Percentiles rank a stretch among this genome's conserved stretches.
phyloP scores from a whole-genome alignment of 2,888 invertebrate species.

The Flexamia atlantica region DNA sequence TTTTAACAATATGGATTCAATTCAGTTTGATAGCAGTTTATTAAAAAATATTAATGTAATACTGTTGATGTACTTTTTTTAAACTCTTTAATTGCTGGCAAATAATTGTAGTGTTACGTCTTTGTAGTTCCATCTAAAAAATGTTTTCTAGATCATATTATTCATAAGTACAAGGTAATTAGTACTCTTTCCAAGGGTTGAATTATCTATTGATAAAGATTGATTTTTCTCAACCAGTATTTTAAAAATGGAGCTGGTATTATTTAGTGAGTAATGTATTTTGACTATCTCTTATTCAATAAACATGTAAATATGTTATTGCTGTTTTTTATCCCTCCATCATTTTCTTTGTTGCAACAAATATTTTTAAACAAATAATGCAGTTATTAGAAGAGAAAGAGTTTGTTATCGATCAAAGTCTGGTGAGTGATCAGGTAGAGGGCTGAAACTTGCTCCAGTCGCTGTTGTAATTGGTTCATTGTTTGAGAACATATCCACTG shows the following conservation, averaged over 20 bases:
- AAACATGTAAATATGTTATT: conserved; percentile 14
- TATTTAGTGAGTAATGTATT: conserved; percentile 4
- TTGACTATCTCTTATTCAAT: neutral
- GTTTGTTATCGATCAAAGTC: too few species aligned
- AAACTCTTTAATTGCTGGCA: neutral
- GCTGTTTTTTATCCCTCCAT: neutral
- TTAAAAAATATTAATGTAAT: neutral
- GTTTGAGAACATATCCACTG: too few species aligned
- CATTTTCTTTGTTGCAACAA: too few species aligned
- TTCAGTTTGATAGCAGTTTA: too few species aligned
- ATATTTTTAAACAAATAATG: too few species aligned
- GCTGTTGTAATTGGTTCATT: too few species aligned
- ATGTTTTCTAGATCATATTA: neutral
- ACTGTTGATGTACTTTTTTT: neutral
- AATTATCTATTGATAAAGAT: neutral
- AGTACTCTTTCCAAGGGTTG: neutral
- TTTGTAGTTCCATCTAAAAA: too few species aligned
- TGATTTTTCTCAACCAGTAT: conserved; percentile 1
- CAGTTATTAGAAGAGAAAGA: too few species aligned
- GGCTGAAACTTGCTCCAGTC: too few species aligned
- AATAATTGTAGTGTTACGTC: too few species aligned
- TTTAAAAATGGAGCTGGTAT: conserved; percentile 8
- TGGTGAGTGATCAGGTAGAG: too few species aligned
- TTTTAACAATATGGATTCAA: too few species aligned
- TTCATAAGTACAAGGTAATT: neutral